Evolutionary conservation across 2,113 vertebrate genomes (phyloP), one percentile per base, ranked within the genome.

Genomic region (Xyliphius kryptos): DNA sequence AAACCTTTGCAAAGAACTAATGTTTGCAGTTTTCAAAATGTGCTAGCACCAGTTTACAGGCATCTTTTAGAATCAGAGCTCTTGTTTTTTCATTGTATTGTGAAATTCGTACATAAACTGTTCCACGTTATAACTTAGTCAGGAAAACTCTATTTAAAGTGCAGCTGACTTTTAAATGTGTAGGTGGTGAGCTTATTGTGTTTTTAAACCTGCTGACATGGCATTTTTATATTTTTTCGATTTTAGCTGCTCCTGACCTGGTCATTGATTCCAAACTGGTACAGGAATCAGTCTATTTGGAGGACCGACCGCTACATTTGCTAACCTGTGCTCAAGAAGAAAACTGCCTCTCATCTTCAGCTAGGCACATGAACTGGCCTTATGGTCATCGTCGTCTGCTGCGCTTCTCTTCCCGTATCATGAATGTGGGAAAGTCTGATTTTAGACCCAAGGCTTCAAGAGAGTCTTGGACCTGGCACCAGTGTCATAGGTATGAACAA

Each of bases 401-500:
- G 20, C 94, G 96, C 66, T 99, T 99, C 83, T 95, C 95, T 70
- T 97, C 96, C 1, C 92, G 92, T 68, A 98, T 99, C 75, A 88
- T 92, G 84, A 99, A 99, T 78, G 70, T 95, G 51, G 96, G 96
- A 40, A 82, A 86, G 6, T 92, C 94, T 0, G 96, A 99, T 76
- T 99, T 99, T 76, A 87, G 91, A 19, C 96, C 95, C 1, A 89
- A 84, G 61, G 87, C 89, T 7, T 85, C 91, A 0, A 90, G 90
- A 19, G 93, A 99, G 0, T 90, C 89, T 76, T 98, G 95, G 96
- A 89, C 88, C 53, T 99, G 96, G 96, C 96, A 99, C 79, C 91
- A 97, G 78, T 99, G 96, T 77, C 95, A 99, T 85, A 91, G 89
- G 96, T 98, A n/a, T n/a, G n/a, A n/a, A n/a, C n/a, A n/a, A n/a